A percentile compares a stretch with the other conserved stretches of the same genome.
These are phyloP conservation scores for Pachymerium ferrugineum DNA, from an alignment of 2,888 invertebrate species.

Conservation along the genomic window DNA sequence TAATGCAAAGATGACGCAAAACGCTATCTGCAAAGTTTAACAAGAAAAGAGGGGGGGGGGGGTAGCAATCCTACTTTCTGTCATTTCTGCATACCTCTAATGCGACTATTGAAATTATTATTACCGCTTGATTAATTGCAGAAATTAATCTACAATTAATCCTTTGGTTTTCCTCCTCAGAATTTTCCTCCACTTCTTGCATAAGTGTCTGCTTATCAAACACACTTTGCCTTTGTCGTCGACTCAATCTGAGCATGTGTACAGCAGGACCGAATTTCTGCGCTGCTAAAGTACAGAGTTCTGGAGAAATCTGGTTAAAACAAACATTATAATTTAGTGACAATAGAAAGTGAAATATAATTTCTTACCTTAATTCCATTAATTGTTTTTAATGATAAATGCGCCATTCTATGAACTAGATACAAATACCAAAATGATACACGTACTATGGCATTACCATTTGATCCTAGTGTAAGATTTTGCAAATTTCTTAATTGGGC, in stretches of 20 bases:
- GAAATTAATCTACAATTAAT: background rate
- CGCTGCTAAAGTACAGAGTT: background rate
- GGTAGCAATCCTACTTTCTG: too few relatives aligned
- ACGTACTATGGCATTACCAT: background rate
- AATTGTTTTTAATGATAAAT: background rate
- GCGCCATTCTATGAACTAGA: background rate
- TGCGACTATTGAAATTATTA: too few relatives aligned
- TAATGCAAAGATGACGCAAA: too few relatives aligned
- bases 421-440: background rate
- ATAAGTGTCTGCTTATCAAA: background rate
- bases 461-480: background rate
- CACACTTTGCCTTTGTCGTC: background rate
- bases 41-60: too few relatives aligned
- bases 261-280: background rate
- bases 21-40: too few relatives aligned
- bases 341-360: background rate
- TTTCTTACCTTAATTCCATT: conserved; percentile 1
- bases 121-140: background rate
- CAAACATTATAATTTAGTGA: too few relatives aligned
- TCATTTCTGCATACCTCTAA: too few relatives aligned
- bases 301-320: background rate
- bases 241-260: background rate
- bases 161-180: background rate
- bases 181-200: background rate
- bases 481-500: background rate